Base-by-base conservation (phyloP, 2,888 invertebrate genomes). In the Meteorus colon region DNA sequence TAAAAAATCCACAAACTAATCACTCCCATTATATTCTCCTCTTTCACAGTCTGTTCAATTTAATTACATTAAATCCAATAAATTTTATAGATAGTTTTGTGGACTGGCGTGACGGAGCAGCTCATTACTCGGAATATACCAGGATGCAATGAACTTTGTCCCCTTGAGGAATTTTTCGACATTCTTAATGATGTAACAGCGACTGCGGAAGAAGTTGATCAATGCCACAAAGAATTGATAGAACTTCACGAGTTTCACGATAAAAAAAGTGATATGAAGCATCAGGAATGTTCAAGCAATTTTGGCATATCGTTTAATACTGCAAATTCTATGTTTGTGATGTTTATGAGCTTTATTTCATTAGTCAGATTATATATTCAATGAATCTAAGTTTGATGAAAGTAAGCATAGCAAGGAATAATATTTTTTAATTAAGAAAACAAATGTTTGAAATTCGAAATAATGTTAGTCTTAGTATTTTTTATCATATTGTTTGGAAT, bases 141-240 rank as follows among this genome's bases (percentile, higher is more conserved):
- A 0, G 86, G 86, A 5, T 90, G 90, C 80, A 75, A 78, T 1
- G 85, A 86, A 48, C 76, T 84, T 12, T 91, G 90, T 79, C 88
- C 89, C 8, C 81, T 90, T 16, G 86, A 89, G 14, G 78, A 86
- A 27, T 90, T 90, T 80, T 80, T 87, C n/a, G 31, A 69, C 1
- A 79, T 90, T 41, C 82, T 88, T 24, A 81, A 80, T 31, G 82
- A 86, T 60, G 82, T 88, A 69, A 82, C 86, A 63, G 87, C 90
- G 1, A 66, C 34, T 45, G 62, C 31, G 34, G 80, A 72, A 59
- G 84, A 89, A 73, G 83, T 81, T 6, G 86, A 87, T 55, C 85
- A 84, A 76, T 73, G 55, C 76, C 55, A 55, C 29, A 4, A 78
- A 60, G 73, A 65, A 27, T 68, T 29, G 70, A 77, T 34, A n/a